phyloP scores from a whole-genome alignment of 2,113 vertebrate genomes.

The Reinhardtius hippoglossoides region DNA sequence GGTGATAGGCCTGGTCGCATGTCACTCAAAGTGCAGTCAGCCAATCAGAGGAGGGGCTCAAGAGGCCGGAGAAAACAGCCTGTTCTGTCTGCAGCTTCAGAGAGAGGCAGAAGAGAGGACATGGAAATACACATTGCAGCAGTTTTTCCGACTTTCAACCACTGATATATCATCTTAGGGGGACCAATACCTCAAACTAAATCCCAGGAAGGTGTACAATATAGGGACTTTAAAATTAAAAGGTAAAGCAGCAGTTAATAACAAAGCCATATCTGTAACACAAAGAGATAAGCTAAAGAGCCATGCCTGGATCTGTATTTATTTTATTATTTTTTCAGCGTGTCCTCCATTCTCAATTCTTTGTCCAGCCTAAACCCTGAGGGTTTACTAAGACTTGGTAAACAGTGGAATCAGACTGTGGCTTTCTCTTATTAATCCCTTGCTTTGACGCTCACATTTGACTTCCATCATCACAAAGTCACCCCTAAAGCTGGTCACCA shows the following conservation, averaged over 20 bases:
- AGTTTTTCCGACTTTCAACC: too few species aligned
- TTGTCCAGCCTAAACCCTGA: conserved; percentile 26
- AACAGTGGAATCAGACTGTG: conserved; percentile 15
- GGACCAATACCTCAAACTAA: too few species aligned
- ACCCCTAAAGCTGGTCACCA: conserved; percentile 27
- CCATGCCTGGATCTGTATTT: conserved; percentile 9
- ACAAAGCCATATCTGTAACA: not conserved
- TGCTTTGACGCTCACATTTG: conserved; percentile 31
- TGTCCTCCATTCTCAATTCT: conserved; percentile 12
- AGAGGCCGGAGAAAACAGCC: too few species aligned
- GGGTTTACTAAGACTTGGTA: conserved; percentile 12
- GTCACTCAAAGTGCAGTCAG: too few species aligned
- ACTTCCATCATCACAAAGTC: conserved; percentile 43
- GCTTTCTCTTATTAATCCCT: conserved; percentile 26
- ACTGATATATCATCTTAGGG: too few species aligned
- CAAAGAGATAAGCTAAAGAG: not conserved
- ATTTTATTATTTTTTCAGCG: not conserved
- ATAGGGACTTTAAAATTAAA: too few species aligned
- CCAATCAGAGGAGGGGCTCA: too few species aligned
- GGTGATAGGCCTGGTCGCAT: too few species aligned
- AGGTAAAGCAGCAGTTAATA: conserved; percentile 9
- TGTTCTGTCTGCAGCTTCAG: too few species aligned
- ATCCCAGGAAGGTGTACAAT: too few species aligned
- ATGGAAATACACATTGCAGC: too few species aligned
- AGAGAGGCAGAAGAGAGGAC: too few species aligned